Evolutionary conservation across 1,140 invertebrate species (phyloP).

Genomic region (Heterodera carotae): DNA sequence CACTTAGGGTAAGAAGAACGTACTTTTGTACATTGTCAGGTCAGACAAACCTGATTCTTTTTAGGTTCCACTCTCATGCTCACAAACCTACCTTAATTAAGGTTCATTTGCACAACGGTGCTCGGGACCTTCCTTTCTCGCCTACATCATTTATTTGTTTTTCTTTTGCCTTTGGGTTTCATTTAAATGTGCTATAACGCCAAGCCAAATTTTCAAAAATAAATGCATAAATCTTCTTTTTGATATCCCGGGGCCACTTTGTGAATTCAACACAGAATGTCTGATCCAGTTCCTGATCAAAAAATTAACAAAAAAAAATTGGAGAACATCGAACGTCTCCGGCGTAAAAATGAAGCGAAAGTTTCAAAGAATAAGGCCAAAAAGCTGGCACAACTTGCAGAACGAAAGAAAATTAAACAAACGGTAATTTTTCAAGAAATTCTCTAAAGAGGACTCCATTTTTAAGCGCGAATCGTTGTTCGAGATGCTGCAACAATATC

Average conservation of each 20-base stretch:
- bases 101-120: too few relatives aligned
- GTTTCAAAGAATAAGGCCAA: conserved; percentile 39
- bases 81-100: too few relatives aligned
- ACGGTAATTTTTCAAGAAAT: conserved; percentile 29
- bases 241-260: neutral
- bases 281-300: neutral
- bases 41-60: too few relatives aligned
- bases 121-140: too few relatives aligned
- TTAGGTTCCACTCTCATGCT: too few relatives aligned
- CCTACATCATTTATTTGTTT: too few relatives aligned
- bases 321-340: conserved; percentile 39
- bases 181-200: too few relatives aligned
- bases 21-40: too few relatives aligned
- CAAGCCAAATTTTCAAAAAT: too few relatives aligned
- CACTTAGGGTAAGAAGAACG: too few relatives aligned
- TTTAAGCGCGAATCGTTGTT: conserved; percentile 41
- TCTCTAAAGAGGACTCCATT: conserved; percentile 18
- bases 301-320: conserved; percentile 35
- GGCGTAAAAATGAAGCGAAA: conserved; percentile 38
- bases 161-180: too few relatives aligned
- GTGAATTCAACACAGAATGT: neutral
- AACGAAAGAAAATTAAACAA: conserved; percentile 35
- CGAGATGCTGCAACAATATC: conserved; percentile 31
- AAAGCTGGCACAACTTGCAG: conserved; percentile 34
- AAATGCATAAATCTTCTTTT: too few relatives aligned